A percentile compares a stretch with the other conserved stretches of the same genome.
These are phyloP conservation scores for Dicrostonyx torquatus DNA, from an alignment of 2,797 vertebrate genomes.

Conservation along the genomic window DNA sequence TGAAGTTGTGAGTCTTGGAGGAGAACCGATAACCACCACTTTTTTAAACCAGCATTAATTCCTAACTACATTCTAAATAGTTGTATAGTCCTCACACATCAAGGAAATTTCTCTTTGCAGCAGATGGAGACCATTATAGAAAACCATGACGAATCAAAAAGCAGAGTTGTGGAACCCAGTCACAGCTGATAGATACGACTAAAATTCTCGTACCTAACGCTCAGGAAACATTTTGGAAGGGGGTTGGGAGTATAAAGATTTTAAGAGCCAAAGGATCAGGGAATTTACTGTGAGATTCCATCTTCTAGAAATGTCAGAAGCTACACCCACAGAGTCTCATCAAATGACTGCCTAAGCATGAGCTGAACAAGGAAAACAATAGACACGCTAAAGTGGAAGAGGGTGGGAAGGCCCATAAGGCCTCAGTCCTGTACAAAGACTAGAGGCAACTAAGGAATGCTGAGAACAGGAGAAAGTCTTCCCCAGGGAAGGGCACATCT, in stretches of 20 bases:
- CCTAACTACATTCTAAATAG: background rate
- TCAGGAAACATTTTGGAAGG: background rate
- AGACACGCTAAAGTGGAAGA: background rate
- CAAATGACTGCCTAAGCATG: background rate
- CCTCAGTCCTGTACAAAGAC: background rate
- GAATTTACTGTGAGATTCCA: background rate
- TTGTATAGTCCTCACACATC: background rate
- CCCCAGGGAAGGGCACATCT: background rate
- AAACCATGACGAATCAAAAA: background rate
- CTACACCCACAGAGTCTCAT: background rate
- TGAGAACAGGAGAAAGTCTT: background rate
- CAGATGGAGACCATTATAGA: background rate
- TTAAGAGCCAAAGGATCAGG: background rate
- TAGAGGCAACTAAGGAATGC: background rate
- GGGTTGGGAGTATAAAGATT: background rate
- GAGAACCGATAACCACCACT: background rate
- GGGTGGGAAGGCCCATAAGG: background rate
- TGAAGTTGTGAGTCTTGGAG: background rate
- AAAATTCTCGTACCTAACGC: background rate
- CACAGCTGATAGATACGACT: background rate
- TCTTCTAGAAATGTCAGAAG: background rate
- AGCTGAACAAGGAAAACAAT: background rate
- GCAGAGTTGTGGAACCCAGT: background rate
- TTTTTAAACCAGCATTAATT: background rate
- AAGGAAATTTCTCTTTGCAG: background rate